phyloP scores from a whole-genome alignment of 1,140 invertebrate genomes.

The Calliopsis andreniformis region DNA sequence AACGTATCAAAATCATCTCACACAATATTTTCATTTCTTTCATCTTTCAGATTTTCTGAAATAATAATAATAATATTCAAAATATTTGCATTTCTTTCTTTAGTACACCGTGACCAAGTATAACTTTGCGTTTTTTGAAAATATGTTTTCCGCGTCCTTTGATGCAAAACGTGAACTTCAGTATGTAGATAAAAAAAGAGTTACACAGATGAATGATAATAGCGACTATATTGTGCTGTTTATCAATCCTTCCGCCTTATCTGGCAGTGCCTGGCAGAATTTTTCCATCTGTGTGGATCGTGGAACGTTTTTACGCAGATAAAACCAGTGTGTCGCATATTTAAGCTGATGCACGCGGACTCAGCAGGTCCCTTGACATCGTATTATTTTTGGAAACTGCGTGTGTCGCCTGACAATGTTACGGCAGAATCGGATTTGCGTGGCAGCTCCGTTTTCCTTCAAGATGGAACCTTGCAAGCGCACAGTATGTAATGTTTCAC shows the following conservation, averaged over 20 bases:
- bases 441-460: not conserved
- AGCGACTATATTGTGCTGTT: not conserved
- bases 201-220: not conserved
- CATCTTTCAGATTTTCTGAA: no score
- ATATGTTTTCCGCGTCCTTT: not conserved
- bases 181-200: not conserved
- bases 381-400: not conserved
- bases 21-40: no score
- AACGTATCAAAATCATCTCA: no score
- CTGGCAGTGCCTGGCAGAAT: not conserved
- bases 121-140: no score
- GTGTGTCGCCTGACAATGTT: not conserved
- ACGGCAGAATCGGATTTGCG: no score
- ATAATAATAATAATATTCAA: no score
- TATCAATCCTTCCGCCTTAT: slow-evolving; percentile 1
- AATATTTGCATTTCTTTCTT: no score
- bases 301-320: not conserved
- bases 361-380: not conserved
- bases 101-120: no score
- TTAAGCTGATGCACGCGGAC: not conserved
- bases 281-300: not conserved
- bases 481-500: no score
- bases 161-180: not conserved
- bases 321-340: not conserved
- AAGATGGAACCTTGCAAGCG: no score